Evolutionary conservation across 2,888 invertebrate species (phyloP).

Genomic region (Eledona agricola): DNA sequence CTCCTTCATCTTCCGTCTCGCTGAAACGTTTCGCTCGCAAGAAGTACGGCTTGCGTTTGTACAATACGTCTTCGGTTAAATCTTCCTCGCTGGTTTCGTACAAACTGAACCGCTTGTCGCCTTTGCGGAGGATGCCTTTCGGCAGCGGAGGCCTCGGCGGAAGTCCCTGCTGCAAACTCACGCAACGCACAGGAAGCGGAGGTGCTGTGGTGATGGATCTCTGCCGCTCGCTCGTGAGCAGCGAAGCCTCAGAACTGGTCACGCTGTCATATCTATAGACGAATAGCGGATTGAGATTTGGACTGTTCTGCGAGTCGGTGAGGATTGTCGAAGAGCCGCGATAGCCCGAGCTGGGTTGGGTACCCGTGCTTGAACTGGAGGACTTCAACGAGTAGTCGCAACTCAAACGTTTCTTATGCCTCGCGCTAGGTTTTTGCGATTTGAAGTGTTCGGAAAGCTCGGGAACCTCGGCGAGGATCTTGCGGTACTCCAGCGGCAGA

Average conservation of each 20-base stretch:
- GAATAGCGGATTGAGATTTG: constrained; percentile 76
- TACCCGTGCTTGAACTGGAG: constrained; percentile 75
- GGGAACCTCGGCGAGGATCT: constrained; percentile 81
- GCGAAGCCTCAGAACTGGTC: constrained; percentile 77
- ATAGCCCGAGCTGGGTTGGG: constrained; percentile 87
- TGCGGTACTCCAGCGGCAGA: constrained; percentile 83
- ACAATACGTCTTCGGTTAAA: constrained; percentile 61
- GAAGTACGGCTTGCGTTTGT: constrained; percentile 76
- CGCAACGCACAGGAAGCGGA: constrained; percentile 73
- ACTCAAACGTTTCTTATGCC: constrained; percentile 69
- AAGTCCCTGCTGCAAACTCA: constrained; percentile 69
- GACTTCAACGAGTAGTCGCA: constrained; percentile 72
- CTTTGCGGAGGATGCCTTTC: constrained; percentile 70
- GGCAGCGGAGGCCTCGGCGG: constrained; percentile 79
- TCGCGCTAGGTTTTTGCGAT: constrained; percentile 62
- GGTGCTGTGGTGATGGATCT: constrained; percentile 63
- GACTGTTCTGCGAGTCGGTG: constrained; percentile 77
- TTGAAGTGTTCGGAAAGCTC: constrained; percentile 75
- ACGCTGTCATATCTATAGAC: constrained; percentile 84
- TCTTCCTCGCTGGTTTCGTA: constrained; percentile 73
- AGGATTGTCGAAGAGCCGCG: constrained; percentile 86
- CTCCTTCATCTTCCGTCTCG: constrained; percentile 70
- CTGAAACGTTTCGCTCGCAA: constrained; percentile 57
- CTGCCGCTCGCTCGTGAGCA: constrained; percentile 66
- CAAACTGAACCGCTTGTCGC: constrained; percentile 75